Evolutionary conservation across 2,888 invertebrate species (phyloP), one percentile per base, ranked within the genome.

Genomic region (Hetaerina titia): DNA sequence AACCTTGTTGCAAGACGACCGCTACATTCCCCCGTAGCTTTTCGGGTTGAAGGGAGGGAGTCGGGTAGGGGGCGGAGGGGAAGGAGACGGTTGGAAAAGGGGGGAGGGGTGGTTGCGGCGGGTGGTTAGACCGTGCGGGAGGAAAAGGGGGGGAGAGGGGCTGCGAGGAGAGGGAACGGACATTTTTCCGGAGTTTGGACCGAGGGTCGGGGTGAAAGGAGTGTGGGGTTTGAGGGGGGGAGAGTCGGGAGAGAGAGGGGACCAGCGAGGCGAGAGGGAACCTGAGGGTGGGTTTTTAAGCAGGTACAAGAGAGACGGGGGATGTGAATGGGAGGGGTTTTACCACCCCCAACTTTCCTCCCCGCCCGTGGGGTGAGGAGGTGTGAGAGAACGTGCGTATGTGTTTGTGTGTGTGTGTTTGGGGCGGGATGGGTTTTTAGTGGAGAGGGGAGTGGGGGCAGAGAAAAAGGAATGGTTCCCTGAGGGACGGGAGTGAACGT

Each of bases 1-100:
- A 92, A 92, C 92, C 92, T 92, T 92, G 92, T 92, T 69, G 92
- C 64, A 92, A 92, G 92, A 92, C 92, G 64, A 74, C 74, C 92
- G 92, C 92, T 92, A 92, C 92, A 92, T 92, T 92, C 92, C 92
- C 92, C 31, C n/a, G 69, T n/a, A 60, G 56, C 88, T 89, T 19
- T 94, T 95, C 94, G 95, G 95, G 94, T 45, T 45, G 95, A 94
- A 56, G 90, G 95, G 64, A 31, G 95, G 92, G 81, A 58, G 58
- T n/a, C 6, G 8, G 19, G 57, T 5, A 57, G 57, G 58, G 69
- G 90, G 56, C 90, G 60, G 94, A 58, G 74, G 31, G 94, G 89
- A 74, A 58, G 88, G 95, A 60, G 90, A 95, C 63, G 90, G 95
- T 63, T 56, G 89, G 6, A 9, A 56, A 7, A 25, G 56, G 57